phyloP scores from a whole-genome alignment of 2,797 vertebrate genomes.

The Hipposideros larvatus region DNA sequence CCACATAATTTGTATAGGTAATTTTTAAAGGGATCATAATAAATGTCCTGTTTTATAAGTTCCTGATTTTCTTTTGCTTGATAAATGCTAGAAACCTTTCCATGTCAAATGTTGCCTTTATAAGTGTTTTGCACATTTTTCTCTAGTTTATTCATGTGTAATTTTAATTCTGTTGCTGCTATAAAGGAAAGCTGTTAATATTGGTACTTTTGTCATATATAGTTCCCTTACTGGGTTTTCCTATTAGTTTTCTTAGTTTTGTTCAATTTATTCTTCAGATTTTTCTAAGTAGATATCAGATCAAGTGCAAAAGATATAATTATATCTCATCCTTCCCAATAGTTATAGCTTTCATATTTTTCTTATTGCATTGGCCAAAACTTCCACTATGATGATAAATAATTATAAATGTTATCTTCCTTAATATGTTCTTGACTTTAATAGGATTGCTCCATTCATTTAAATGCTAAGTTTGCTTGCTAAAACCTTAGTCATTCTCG shows the following conservation, averaged over 20 bases:
- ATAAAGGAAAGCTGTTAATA: background rate
- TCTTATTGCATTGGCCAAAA: background rate
- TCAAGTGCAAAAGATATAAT: background rate
- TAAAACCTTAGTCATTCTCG: background rate
- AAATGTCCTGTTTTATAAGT: background rate
- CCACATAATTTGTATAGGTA: background rate
- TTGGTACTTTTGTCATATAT: background rate
- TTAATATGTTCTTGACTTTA: background rate
- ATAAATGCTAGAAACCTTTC: background rate
- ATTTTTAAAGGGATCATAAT: background rate
- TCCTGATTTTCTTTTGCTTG: background rate
- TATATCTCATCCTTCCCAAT: background rate
- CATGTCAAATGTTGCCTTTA: background rate
- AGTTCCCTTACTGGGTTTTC: background rate
- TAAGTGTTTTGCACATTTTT: background rate
- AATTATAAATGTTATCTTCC: background rate
- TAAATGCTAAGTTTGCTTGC: background rate
- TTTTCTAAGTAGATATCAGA: background rate
- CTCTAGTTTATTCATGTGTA: background rate
- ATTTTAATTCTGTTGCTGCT: background rate
- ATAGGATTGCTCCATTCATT: background rate
- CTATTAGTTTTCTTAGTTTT: slow-evolving; percentile 19
- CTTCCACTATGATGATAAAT: background rate
- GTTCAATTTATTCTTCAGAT: background rate
- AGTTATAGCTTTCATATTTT: background rate